A percentile compares a stretch with the other conserved stretches of the same genome.
Evolutionary conservation across 2,113 vertebrate genomes (phyloP).

Genomic region (Hyperopisus bebe): DNA sequence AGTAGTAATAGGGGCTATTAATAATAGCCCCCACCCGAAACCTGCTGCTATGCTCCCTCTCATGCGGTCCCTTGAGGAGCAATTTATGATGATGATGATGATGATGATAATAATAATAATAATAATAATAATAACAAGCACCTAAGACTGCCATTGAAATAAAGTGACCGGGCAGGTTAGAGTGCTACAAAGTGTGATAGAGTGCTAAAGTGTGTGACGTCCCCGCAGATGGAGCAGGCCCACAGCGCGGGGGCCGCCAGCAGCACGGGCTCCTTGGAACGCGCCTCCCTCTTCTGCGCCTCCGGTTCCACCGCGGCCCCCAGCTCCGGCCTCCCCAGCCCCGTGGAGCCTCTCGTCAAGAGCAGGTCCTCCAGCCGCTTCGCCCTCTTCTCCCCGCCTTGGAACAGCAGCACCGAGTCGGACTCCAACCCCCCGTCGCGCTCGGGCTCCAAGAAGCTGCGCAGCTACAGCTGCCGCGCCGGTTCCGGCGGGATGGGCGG

Average conservation of each 20-base stretch:
- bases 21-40: background rate
- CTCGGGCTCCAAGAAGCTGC: conserved; percentile 59
- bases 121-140: background rate
- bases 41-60: background rate
- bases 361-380: conserved; percentile 61
- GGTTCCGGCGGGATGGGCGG: conserved; percentile 35
- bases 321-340: conserved; percentile 50
- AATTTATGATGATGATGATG: background rate
- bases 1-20: background rate
- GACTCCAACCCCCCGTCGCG: conserved; percentile 60
- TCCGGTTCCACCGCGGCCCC: conserved; percentile 35
- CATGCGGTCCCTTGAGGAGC: background rate
- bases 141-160: background rate
- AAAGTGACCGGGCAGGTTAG: background rate
- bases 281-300: conserved; percentile 61
- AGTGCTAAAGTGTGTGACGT: background rate
- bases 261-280: conserved; percentile 57
- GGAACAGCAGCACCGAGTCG: conserved; percentile 60
- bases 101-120: too few species aligned
- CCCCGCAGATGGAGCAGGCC: conserved; percentile 64
- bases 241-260: conserved; percentile 58
- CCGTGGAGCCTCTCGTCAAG: conserved; percentile 52
- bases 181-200: background rate
- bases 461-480: conserved; percentile 51
- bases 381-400: conserved; percentile 53